Conservation (phyloP, 1,140 invertebrate genomes). For the Ooceraea biroi region DNA sequence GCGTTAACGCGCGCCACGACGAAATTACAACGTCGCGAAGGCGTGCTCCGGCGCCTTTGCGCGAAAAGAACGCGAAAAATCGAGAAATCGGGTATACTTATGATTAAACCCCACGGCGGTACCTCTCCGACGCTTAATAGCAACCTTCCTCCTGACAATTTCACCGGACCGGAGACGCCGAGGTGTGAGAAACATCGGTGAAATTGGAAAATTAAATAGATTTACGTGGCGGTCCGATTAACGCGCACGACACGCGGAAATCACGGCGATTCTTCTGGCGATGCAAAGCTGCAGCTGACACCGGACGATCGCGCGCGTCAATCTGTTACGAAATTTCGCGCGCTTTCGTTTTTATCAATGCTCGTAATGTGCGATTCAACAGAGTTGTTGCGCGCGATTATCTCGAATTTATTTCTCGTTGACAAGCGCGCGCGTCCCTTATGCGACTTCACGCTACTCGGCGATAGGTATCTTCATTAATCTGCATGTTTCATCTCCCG, state of each 20-base stretch:
- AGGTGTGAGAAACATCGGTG: neutral
- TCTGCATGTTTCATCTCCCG: no score
- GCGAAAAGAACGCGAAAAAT: constrained; percentile 49
- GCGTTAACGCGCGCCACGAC: constrained; percentile 37
- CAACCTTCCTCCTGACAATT: constrained; percentile 27
- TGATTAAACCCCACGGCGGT: constrained; percentile 21
- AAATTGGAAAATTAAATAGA: constrained; percentile 53
- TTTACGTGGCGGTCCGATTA: constrained; percentile 12
- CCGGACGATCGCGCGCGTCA: neutral
- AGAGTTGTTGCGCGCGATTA: neutral
- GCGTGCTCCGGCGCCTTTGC: neutral
- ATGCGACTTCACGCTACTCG: no score
- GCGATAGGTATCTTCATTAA: no score
- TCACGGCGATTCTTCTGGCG: neutral
- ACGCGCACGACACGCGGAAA: constrained; percentile 17
- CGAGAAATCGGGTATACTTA: constrained; percentile 29
- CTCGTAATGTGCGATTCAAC: constrained; percentile 1
- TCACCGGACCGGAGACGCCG: neutral
- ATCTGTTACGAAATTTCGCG: neutral
- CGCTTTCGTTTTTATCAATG: constrained; percentile 7
- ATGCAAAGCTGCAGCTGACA: constrained; percentile 31
- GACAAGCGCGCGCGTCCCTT: neutral
- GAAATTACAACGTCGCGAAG: constrained; percentile 48
- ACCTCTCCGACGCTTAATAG: constrained; percentile 15
- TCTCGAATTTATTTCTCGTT: neutral